These are phyloP conservation scores for Cantharis nigra DNA, from an alignment of 2,888 invertebrate genomes.

Conservation along the genomic window DNA sequence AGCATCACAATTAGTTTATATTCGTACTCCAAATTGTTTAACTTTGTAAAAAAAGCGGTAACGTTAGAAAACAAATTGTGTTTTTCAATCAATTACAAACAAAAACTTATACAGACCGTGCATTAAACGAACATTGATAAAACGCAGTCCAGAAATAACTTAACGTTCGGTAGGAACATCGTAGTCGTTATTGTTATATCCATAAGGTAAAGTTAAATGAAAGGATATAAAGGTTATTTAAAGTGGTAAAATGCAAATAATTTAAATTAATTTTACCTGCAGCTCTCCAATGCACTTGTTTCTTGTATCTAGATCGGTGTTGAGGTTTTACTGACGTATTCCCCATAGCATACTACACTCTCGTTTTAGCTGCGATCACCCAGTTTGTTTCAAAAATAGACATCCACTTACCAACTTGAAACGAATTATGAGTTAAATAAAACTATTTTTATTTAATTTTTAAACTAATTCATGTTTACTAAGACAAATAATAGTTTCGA, in stretches of 20 bases:
- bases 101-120: constrained; percentile 21
- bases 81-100: constrained; percentile 5
- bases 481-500: background rate
- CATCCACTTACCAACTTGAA: constrained; percentile 39
- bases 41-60: constrained; percentile 18
- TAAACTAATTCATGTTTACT: background rate
- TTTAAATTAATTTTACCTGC: constrained; percentile 67
- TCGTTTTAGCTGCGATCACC: constrained; percentile 41
- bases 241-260: background rate
- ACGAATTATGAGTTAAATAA: background rate
- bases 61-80: constrained; percentile 16
- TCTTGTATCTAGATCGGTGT: constrained; percentile 65
- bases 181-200: constrained; percentile 15
- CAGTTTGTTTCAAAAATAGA: constrained; percentile 48
- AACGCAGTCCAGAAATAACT: constrained; percentile 30
- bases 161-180: constrained; percentile 18
- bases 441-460: background rate
- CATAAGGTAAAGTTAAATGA: constrained; percentile 9
- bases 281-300: constrained; percentile 84
- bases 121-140: constrained; percentile 23
- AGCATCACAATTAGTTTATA: constrained; percentile 4
- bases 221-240: background rate
- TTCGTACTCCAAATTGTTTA: constrained; percentile 7
- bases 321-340: constrained; percentile 67
- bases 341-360: constrained; percentile 61